phyloP scores from a whole-genome alignment of 2,113 vertebrate genomes.

The Istiophorus platypterus region DNA sequence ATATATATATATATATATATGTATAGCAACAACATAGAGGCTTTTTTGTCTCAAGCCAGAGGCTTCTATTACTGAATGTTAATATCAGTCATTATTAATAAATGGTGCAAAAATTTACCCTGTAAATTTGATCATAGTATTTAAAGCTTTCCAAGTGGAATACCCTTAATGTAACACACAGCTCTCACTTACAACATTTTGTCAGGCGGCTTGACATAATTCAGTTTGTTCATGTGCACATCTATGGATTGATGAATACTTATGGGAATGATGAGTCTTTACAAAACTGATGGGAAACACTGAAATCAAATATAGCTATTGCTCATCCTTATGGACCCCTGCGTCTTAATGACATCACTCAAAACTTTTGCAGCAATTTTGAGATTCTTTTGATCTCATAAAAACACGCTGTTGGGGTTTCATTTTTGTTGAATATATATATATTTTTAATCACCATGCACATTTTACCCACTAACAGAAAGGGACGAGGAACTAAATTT shows the following conservation, averaged over 20 bases:
- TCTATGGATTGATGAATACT: constrained; percentile 18
- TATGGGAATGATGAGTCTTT: constrained; percentile 26
- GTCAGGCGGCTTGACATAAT: constrained; percentile 27
- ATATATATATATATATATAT: too few relatives aligned
- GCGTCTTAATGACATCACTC: neutral
- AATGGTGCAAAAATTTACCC: neutral
- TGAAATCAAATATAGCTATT: constrained; percentile 26
- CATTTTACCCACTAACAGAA: constrained; percentile 39
- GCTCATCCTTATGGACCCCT: constrained; percentile 22
- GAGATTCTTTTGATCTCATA: constrained; percentile 30
- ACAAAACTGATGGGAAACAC: constrained; percentile 35
- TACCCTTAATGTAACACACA: neutral
- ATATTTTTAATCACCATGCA: constrained; percentile 7
- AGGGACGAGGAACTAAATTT: constrained; percentile 24
- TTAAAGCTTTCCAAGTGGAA: constrained; percentile 2
- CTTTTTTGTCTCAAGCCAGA: neutral
- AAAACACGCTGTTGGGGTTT: neutral
- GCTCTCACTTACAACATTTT: neutral
- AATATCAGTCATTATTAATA: neutral
- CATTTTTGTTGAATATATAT: constrained; percentile 5
- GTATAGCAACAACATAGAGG: neutral
- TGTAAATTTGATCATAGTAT: neutral
- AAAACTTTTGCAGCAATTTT: neutral
- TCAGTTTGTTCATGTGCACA: constrained; percentile 13
- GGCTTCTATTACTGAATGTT: neutral